phyloP scores from a whole-genome alignment of 2,888 invertebrate species.

The Trachelus iudaicus region DNA sequence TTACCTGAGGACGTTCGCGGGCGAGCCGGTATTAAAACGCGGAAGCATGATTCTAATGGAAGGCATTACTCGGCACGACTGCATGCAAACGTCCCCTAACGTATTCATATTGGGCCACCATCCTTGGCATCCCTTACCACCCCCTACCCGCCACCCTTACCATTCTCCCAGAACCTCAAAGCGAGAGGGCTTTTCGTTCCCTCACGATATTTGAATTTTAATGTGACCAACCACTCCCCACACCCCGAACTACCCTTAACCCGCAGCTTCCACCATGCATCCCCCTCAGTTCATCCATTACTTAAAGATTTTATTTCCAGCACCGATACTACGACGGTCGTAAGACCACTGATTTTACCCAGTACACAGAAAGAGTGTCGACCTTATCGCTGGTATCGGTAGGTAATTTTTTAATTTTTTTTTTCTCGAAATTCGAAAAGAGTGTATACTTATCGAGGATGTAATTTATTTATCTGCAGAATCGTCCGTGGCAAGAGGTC shows the following conservation, averaged over 20 bases:
- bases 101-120: slow-evolving; percentile 55
- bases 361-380: background rate
- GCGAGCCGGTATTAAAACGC: slow-evolving; percentile 53
- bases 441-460: background rate
- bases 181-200: slow-evolving; percentile 36
- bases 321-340: background rate
- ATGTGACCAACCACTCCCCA: slow-evolving; percentile 33
- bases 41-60: slow-evolving; percentile 61
- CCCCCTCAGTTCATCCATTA: background rate
- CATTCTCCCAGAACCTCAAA: slow-evolving; percentile 39
- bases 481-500: background rate
- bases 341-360: background rate
- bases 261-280: background rate
- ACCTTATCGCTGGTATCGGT: background rate
- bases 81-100: slow-evolving; percentile 54
- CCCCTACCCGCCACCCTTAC: background rate
- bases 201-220: slow-evolving; percentile 53
- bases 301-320: background rate
- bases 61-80: slow-evolving; percentile 50
- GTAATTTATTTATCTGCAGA: background rate
- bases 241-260: background rate
- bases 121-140: slow-evolving; percentile 15
- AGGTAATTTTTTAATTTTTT: background rate
- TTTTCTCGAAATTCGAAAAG: background rate
- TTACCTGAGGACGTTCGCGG: slow-evolving; percentile 1